These are phyloP conservation scores for Acanthiza pusilla DNA, from an alignment of 2,797 vertebrate genomes.

Conservation along the genomic window DNA sequence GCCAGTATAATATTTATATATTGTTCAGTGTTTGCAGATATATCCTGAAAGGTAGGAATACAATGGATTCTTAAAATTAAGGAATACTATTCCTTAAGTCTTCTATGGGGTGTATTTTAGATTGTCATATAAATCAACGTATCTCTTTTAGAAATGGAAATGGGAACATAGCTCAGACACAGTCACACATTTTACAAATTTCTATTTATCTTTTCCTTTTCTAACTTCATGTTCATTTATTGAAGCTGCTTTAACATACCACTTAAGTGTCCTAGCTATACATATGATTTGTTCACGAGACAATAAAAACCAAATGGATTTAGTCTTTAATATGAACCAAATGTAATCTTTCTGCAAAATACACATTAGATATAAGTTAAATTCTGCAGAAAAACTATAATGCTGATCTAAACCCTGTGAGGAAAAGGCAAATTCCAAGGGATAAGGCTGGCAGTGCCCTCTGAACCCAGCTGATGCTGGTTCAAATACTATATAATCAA, in stretches of 20 bases:
- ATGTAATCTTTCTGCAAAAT: not conserved
- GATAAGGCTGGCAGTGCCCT: not conserved
- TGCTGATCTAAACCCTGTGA: not conserved
- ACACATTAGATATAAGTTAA: not conserved
- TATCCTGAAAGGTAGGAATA: conserved; percentile 53
- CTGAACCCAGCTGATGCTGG: not conserved
- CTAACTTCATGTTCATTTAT: not conserved
- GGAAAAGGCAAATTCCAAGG: not conserved
- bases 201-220: not conserved
- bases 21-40: conserved; percentile 67
- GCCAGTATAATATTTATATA: conserved; percentile 79
- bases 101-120: conserved; percentile 77
- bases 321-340: not conserved
- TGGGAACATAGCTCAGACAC: not conserved
- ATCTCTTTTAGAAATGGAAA: not conserved
- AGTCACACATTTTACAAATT: not conserved
- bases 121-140: conserved; percentile 38
- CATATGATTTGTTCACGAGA: not conserved
- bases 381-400: not conserved
- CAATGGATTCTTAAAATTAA: conserved; percentile 68
- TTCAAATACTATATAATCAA: not conserved
- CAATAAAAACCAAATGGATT: not conserved
- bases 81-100: conserved; percentile 75
- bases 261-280: not conserved
- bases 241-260: not conserved